Percentiles rank a stretch among this genome's conserved stretches.
Conservation (phyloP, 2,113 vertebrate species). For the Oncorhynchus gorbuscha region DNA sequence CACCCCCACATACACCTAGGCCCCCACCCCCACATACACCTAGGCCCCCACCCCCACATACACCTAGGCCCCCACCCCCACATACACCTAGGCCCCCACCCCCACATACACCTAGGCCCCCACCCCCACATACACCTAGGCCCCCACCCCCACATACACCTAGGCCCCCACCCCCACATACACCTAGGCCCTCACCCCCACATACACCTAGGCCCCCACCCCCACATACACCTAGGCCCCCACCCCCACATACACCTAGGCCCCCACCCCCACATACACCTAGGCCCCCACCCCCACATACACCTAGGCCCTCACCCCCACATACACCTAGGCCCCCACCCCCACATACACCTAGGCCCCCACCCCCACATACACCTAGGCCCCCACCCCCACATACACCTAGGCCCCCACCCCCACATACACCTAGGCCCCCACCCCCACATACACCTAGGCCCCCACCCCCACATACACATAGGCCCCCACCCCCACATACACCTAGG, state of each 20-base stretch:
- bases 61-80: slow-evolving; percentile 11
- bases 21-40: slow-evolving; percentile 17
- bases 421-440: slow-evolving; percentile 21
- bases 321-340: too few relatives aligned
- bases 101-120: slow-evolving; percentile 10
- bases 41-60: slow-evolving; percentile 21
- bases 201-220: too few relatives aligned
- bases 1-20: slow-evolving; percentile 17
- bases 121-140: slow-evolving; percentile 25
- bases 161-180: slow-evolving; percentile 14
- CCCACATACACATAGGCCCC: slow-evolving; percentile 18
- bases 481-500: slow-evolving; percentile 17
- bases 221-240: slow-evolving; percentile 10
- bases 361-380: slow-evolving; percentile 25
- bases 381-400: slow-evolving; percentile 16
- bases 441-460: neutral
- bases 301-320: too few relatives aligned
- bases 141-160: slow-evolving; percentile 16
- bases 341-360: slow-evolving; percentile 10
- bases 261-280: slow-evolving; percentile 16
- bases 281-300: slow-evolving; percentile 14
- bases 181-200: too few relatives aligned
- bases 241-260: slow-evolving; percentile 25
- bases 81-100: neutral
- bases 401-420: slow-evolving; percentile 14